phyloP scores from a whole-genome alignment of 2,113 vertebrate species.

The Gasterosteus aculeatus region DNA sequence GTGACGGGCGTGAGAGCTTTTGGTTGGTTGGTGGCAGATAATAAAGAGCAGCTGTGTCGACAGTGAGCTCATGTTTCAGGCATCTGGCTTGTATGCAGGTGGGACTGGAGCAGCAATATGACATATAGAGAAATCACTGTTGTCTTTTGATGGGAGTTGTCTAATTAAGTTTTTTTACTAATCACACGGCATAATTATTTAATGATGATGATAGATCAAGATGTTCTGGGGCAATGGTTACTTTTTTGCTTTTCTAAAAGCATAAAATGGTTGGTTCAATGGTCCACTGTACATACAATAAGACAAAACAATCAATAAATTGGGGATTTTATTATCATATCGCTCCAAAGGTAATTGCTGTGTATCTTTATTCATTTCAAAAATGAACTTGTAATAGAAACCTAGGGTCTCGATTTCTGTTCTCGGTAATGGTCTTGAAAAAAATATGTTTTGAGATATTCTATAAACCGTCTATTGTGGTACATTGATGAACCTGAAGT shows the following conservation, averaged over 20 bases:
- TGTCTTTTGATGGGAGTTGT: conserved; percentile 2
- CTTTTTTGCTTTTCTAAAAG: not conserved
- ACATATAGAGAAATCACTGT: not conserved
- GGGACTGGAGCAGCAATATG: conserved; percentile 1
- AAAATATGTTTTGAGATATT: too few species aligned
- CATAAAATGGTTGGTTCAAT: not conserved
- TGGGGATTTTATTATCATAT: not conserved
- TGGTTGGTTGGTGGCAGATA: conserved; percentile 31
- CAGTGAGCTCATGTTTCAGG: conserved; percentile 65
- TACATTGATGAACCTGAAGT: too few species aligned
- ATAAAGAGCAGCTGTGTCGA: conserved; percentile 62
- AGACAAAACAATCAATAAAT: not conserved
- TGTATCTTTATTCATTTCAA: not conserved
- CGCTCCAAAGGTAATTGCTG: not conserved
- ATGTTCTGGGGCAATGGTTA: not conserved
- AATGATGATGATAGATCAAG: not conserved
- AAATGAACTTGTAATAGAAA: not conserved
- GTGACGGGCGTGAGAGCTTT: conserved; percentile 17
- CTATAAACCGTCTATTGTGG: too few species aligned
- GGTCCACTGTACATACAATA: not conserved
- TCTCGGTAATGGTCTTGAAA: too few species aligned
- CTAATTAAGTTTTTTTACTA: not conserved
- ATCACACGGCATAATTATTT: not conserved
- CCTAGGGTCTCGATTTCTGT: not conserved
- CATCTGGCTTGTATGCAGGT: conserved; percentile 57